phyloP scores from a whole-genome alignment of 2,888 invertebrate genomes.

The Carabus problematicus region DNA sequence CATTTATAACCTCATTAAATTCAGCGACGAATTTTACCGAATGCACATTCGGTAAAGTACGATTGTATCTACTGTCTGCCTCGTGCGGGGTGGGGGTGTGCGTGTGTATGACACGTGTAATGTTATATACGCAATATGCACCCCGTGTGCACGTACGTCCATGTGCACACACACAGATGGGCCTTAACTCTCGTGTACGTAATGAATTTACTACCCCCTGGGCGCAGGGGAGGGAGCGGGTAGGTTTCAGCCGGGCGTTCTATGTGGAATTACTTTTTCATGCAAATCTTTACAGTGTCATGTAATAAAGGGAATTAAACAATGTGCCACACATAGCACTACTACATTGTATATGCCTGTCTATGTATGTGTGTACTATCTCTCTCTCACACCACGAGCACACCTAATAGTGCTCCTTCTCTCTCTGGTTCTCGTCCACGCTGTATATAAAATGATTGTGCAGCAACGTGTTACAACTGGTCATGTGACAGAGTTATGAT shows the following conservation, averaged over 20 bases:
- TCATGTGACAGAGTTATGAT: slow-evolving; percentile 14
- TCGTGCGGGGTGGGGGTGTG: no score
- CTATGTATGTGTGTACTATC: no score
- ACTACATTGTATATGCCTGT: no score
- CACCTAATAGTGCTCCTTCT: no score
- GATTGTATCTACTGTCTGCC: no score
- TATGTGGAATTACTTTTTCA: slow-evolving; percentile 27
- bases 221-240: no score
- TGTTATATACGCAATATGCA: no score
- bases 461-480: not conserved
- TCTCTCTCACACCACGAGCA: no score
- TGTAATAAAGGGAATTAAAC: slow-evolving; percentile 31
- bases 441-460: not conserved
- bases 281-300: slow-evolving; percentile 29
- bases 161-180: slow-evolving; percentile 2
- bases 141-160: slow-evolving; percentile 17
- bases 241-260: not conserved
- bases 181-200: slow-evolving; percentile 2
- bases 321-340: not conserved
- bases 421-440: not conserved
- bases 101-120: no score
- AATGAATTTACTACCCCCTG: slow-evolving; percentile 26
- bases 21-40: no score
- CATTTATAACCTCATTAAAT: no score
- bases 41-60: no score